Base-by-base conservation (phyloP, 2,888 invertebrate species). In the Hirtodrosophila histrioides region DNA sequence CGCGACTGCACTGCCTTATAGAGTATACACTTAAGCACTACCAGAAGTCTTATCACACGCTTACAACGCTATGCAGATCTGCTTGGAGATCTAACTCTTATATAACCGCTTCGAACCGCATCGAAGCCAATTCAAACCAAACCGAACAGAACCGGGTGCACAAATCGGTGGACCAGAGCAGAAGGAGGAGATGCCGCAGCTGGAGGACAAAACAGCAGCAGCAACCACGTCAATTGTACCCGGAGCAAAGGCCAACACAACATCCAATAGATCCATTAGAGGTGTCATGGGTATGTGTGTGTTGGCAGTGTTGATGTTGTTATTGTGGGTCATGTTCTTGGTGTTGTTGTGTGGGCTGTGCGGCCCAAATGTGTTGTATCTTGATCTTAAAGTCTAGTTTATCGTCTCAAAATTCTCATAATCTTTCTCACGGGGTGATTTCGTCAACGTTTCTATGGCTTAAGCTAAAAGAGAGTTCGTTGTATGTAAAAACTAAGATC, bases 1-100 rank as follows among this genome's bases (percentile, higher is more conserved):
- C 3, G 31, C 40, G 11, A 50, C 36, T 57, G 49, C 50, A 55
- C 43, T 57, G 65, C 65, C 76, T 64, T 58, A 51, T 49, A 53
- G 63, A 75, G 55, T 61, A 67, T 43, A 67, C 69, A 78, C 81
- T 86, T 86, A 88, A 63, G 71, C 64, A 71, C 65, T 70, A 80
- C 50, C 80, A 83, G 72, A 78, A 86, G 84, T 85, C 84, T 85
- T 87, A 85, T 85, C 84, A 87, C 84, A 85, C 88, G 80, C 85
- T 78, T 73, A 69, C 50, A 84, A 74, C 62, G 64, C 62, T 64
- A 60, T 55, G 67, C 39, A 74, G 54, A 69, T 61, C 64, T 65
- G 64, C 53, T 11, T 10, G 17, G 17, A 9, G 41, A 43, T 54
- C 48, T 55, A 37, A 8, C 31, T 31, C 31, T 27, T 40, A 55